Evolutionary conservation across 2,113 vertebrate species (phyloP).

Genomic region (Athene noctua): DNA sequence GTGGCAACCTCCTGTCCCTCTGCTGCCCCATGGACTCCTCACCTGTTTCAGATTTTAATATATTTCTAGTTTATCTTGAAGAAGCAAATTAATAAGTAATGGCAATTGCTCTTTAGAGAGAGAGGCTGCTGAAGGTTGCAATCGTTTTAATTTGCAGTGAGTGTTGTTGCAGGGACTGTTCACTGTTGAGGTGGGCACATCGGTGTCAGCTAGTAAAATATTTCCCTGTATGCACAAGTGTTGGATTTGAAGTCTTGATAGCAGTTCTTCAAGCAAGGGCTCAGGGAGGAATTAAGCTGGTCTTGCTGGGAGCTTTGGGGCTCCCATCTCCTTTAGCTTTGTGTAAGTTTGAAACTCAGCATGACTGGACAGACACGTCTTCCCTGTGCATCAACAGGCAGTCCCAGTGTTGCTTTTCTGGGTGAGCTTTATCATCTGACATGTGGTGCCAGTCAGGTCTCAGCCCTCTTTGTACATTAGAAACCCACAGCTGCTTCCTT

Average conservation of each 20-base stretch:
- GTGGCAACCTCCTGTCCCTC: not conserved
- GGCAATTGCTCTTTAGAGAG: not conserved
- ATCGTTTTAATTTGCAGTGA: fast-evolving
- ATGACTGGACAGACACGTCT: not conserved
- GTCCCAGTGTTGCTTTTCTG: not conserved
- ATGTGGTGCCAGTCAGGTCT: not conserved
- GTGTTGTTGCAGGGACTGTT: not conserved
- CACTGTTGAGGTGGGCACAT: fast-evolving
- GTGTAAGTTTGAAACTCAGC: not conserved
- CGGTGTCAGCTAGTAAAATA: fast-evolving
- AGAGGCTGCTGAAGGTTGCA: not conserved
- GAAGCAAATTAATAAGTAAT: slow-evolving; percentile 17
- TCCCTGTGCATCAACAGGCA: not conserved
- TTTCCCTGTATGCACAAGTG: not conserved
- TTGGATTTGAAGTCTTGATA: not conserved
- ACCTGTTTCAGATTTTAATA: not conserved
- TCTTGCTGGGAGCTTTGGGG: not conserved
- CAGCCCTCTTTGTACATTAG: not conserved
- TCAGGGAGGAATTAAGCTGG: not conserved
- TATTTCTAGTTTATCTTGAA: slow-evolving; percentile 12
- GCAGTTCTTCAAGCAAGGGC: not conserved
- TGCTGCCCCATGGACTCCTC: not conserved
- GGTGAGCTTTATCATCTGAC: fast-evolving
- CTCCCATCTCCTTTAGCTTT: not conserved
- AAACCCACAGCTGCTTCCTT: not conserved